These are phyloP conservation scores for Diachasmimorpha longicaudata DNA, from an alignment of 1,140 invertebrate species.

Conservation along the genomic window DNA sequence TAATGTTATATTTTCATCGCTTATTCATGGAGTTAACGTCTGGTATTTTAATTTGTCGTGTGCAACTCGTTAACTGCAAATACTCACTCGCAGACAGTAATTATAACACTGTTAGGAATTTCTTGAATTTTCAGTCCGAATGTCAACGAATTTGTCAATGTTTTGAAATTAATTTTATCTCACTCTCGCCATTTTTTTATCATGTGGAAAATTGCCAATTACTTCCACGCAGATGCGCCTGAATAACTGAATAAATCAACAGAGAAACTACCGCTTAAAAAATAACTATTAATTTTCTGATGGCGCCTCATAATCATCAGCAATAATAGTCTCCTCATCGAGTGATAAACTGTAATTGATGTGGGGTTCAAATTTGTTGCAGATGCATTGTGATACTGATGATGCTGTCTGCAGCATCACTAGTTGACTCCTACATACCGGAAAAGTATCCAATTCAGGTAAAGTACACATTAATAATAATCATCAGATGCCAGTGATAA, in stretches of 20 bases:
- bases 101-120: not conserved
- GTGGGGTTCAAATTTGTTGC: slow-evolving; percentile 39
- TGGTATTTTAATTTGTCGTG: not conserved
- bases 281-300: too few species aligned
- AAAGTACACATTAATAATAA: not conserved
- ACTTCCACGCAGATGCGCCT: too few species aligned
- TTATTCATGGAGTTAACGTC: not conserved
- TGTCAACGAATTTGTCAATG: too few species aligned
- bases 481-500: slow-evolving; percentile 30
- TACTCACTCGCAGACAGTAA: not conserved
- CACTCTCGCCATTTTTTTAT: too few species aligned
- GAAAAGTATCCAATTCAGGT: slow-evolving; percentile 57
- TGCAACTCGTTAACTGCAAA: not conserved
- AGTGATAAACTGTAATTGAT: not conserved
- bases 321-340: not conserved
- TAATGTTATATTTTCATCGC: not conserved
- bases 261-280: too few species aligned
- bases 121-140: too few species aligned
- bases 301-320: not conserved
- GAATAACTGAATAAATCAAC: too few species aligned
- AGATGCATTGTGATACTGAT: slow-evolving; percentile 48
- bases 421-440: slow-evolving; percentile 45
- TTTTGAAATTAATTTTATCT: too few species aligned
- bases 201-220: too few species aligned
- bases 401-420: slow-evolving; percentile 40